Percentiles rank a stretch among this genome's conserved stretches.
phyloP scores from a whole-genome alignment of 2,113 vertebrate genomes.

The Peromyscus polionotus region DNA sequence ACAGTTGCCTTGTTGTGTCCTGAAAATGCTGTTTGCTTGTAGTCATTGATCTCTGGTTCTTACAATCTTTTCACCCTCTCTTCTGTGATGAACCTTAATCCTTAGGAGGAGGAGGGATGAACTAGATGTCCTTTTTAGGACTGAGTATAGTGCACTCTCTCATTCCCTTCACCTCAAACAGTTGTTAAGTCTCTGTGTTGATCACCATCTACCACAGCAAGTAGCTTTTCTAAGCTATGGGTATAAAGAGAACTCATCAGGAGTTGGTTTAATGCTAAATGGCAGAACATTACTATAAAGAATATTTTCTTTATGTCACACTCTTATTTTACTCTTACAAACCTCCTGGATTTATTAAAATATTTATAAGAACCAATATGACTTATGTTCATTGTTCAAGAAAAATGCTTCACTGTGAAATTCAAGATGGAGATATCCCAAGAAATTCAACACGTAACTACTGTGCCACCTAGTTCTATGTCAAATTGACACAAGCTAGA shows the following conservation, averaged over 20 bases:
- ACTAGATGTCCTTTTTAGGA: not conserved
- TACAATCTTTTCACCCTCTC: not conserved
- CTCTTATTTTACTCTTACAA: not conserved
- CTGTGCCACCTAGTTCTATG: not conserved
- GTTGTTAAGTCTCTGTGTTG: not conserved
- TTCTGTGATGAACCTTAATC: not conserved
- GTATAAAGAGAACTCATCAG: not conserved
- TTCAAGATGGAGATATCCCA: not conserved
- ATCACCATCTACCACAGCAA: not conserved
- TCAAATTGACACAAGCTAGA: not conserved
- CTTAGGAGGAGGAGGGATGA: not conserved
- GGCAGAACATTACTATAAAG: not conserved
- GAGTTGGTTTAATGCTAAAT: not conserved
- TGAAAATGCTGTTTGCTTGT: not conserved
- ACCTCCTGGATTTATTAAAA: not conserved
- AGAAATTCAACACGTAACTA: not conserved
- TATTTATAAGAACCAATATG: not conserved
- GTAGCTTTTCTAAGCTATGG: not conserved
- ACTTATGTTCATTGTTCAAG: not conserved
- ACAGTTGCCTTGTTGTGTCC: not conserved
- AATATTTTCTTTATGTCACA: not conserved
- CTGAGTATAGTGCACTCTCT: not conserved
- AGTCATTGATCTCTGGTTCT: not conserved
- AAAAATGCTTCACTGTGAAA: not conserved
- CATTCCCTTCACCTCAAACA: accelerated